phyloP scores from a whole-genome alignment of 1,140 invertebrate genomes.

The Harlomillsia oculata region DNA sequence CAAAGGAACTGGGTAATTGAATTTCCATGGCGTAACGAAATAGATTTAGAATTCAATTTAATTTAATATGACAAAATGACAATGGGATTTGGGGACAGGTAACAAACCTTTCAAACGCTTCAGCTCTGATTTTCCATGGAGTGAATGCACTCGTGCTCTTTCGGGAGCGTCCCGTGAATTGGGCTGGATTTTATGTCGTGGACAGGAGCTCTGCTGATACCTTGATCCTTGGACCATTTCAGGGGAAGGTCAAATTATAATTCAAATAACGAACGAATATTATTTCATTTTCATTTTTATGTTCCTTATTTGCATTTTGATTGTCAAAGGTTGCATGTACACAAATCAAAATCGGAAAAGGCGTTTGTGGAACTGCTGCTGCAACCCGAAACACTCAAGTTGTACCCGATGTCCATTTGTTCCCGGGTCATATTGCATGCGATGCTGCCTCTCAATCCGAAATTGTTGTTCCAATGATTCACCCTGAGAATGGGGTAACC shows the following conservation, averaged over 20 bases:
- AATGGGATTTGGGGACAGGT: conserved; percentile 8
- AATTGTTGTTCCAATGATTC: conserved; percentile 27
- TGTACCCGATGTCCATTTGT: conserved; percentile 25
- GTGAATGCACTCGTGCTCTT: conserved; percentile 14
- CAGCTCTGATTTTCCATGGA: conserved; percentile 26
- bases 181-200: conserved; percentile 26
- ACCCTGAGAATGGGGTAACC: neutral
- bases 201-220: neutral
- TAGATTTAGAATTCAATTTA: neutral
- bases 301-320: neutral
- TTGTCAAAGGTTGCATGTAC: conserved; percentile 24
- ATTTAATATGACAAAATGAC: neutral
- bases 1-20: conserved; percentile 16
- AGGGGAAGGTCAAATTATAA: conserved; percentile 25
- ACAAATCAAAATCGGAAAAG: conserved; percentile 25
- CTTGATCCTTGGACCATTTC: conserved; percentile 26
- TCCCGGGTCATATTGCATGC: conserved; percentile 33
- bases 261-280: neutral
- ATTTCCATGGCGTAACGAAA: neutral
- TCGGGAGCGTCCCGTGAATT: conserved; percentile 14
- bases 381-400: conserved; percentile 16
- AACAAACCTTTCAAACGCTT: conserved; percentile 25
- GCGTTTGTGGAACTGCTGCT: conserved; percentile 32
- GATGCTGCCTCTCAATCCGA: conserved; percentile 24
- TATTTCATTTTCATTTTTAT: neutral